These are phyloP conservation scores for Adelphocoris suturalis DNA, from an alignment of 2,888 invertebrate genomes.

Conservation along the genomic window DNA sequence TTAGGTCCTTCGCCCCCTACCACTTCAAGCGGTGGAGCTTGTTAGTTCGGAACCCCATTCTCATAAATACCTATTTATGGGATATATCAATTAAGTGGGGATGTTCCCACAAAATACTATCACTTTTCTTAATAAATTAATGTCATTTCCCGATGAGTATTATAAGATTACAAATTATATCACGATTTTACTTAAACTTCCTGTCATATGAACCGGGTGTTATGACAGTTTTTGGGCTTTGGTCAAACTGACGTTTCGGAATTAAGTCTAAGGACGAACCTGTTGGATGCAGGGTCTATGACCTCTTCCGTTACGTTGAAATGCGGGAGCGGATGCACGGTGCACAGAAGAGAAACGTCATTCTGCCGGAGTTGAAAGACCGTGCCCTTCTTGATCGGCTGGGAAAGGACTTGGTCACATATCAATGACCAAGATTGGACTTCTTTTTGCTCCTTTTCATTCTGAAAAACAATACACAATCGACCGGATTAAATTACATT, in stretches of 20 bases:
- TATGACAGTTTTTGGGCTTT: conserved; percentile 71
- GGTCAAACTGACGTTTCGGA: conserved; percentile 97
- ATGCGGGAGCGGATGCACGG: conserved; percentile 92
- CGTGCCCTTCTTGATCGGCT: conserved; percentile 90
- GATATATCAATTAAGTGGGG: neutral
- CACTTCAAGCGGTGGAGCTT: too few relatives aligned
- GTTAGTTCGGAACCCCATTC: too few relatives aligned
- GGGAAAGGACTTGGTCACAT: conserved; percentile 93
- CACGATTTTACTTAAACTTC: conserved; percentile 55
- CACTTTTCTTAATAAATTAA: conserved; percentile 20
- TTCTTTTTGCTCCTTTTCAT: conserved; percentile 88
- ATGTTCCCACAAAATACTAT: conserved; percentile 17
- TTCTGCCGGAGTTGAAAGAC: conserved; percentile 95
- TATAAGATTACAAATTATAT: conserved; percentile 43
- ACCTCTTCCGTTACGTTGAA: conserved; percentile 97
- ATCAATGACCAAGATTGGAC: conserved; percentile 98
- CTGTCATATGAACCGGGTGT: conserved; percentile 73
- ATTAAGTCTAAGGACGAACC: conserved; percentile 95
- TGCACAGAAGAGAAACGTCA: conserved; percentile 94
- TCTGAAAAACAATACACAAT: conserved; percentile 78
- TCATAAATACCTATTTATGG: neutral
- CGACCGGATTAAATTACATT: neutral
- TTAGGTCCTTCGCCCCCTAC: too few relatives aligned
- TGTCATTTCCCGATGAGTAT: conserved; percentile 35
- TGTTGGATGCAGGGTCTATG: conserved; percentile 96